Evolutionary conservation across 1,140 invertebrate species (phyloP), one percentile per base, ranked within the genome.

Genomic region (Microvelia longipes): DNA sequence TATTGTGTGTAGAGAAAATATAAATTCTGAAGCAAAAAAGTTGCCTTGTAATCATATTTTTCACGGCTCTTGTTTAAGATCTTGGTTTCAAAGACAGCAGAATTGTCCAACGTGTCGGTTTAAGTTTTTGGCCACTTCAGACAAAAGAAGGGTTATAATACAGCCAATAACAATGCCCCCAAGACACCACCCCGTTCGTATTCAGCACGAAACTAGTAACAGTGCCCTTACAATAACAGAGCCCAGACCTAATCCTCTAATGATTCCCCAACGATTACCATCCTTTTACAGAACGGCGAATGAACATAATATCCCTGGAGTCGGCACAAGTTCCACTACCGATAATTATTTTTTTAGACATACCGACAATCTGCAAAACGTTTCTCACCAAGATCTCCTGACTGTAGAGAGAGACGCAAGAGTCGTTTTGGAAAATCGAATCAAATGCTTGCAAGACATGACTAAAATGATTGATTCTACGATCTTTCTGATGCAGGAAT

Each of bases 41-140:
- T 64, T 72, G 26, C 71, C 69, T 11, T 72, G 69, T 60, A 69
- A 69, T 28, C 68, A 69, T 30, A 72, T 72, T 30, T 72, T 69
- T 69, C 69, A 72, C 28, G 62, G 28, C 15, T 14, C 29, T 14
- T 71, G 70, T 28, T 64, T 71, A 5, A 50, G 63, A 69, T 28
- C 64, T 2, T 71, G 70, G 70, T 71, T 71, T 28, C 67, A 71
- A 65, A 65, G 64, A 24, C 70, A 71, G 35, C 70, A 71, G 25
- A 69, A 15, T 27, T 71, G 70, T 19, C 70, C 70, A 28, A 71
- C 70, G 1, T 71, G 70, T 29, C 60, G 70, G 29, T 29, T 29
- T 24, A 65, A 60, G 27, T 29, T 69, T 29, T 30, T 69, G 28
- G 24, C 64, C 19, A n/a, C 28, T 25, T 1, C 19, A 2, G 25